phyloP scores from a whole-genome alignment of 2,113 vertebrate species.

The Seriola dumerili region DNA sequence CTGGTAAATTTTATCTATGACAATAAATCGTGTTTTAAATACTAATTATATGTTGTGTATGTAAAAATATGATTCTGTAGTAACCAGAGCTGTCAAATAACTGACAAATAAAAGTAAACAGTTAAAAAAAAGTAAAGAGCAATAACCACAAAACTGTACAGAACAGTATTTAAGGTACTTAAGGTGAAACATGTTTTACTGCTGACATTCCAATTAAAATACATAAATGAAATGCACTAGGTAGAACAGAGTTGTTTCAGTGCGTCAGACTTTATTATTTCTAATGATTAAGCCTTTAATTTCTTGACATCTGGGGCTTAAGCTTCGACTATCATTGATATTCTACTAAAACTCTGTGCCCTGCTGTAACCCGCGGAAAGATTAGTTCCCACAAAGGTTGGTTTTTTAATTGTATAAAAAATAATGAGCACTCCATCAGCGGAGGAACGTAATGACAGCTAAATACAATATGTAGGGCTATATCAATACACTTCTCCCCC shows the following conservation, averaged over 20 bases:
- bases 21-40: not conserved
- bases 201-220: not conserved
- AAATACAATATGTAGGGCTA: conserved; percentile 13
- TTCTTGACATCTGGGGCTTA: not conserved
- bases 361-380: not conserved
- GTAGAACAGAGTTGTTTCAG: not conserved
- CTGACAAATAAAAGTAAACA: no score
- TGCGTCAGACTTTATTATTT: not conserved
- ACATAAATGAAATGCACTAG: not conserved
- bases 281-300: conserved; percentile 2
- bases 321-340: conserved; percentile 9
- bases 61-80: not conserved
- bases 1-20: not conserved
- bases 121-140: no score
- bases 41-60: not conserved
- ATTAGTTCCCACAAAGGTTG: conserved; percentile 18
- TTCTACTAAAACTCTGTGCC: not conserved
- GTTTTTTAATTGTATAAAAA: conserved; percentile 37
- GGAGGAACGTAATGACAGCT: conserved; percentile 7
- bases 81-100: not conserved
- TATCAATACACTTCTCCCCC: conserved; percentile 20
- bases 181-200: not conserved
- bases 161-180: not conserved
- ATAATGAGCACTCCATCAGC: conserved; percentile 39
- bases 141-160: not conserved